These are phyloP conservation scores for Tragelaphus imberbis DNA, from an alignment of 2,113 vertebrate species.

Conservation along the genomic window DNA sequence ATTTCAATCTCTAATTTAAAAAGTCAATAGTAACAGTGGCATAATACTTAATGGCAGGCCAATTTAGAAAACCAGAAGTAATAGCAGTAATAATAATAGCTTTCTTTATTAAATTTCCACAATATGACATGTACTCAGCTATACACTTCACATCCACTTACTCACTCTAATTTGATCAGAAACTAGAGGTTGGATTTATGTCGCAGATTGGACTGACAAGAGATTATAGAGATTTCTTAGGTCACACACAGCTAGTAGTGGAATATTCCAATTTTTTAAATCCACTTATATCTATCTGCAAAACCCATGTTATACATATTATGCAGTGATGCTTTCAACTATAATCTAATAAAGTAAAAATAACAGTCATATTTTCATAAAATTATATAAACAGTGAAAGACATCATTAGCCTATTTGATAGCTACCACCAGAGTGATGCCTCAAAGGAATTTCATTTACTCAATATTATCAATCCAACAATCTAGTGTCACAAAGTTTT, in stretches of 20 bases:
- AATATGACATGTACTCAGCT: neutral
- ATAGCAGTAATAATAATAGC: neutral
- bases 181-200: neutral
- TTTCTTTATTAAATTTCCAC: neutral
- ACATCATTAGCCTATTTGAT: neutral
- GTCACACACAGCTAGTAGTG: neutral
- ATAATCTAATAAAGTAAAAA: neutral
- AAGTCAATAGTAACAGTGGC: neutral
- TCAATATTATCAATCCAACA: conserved; percentile 46
- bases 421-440: neutral
- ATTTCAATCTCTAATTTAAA: neutral
- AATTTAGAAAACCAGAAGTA: neutral
- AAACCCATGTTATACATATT: neutral
- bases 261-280: neutral
- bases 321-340: neutral
- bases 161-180: neutral
- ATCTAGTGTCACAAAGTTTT: conserved; percentile 39
- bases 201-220: neutral
- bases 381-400: neutral
- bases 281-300: neutral
- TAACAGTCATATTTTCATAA: neutral
- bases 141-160: neutral
- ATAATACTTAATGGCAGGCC: neutral
- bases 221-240: neutral
- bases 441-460: conserved; percentile 36